phyloP scores from a whole-genome alignment of 2,888 invertebrate genomes.

The Cheilosia vernalis region DNA sequence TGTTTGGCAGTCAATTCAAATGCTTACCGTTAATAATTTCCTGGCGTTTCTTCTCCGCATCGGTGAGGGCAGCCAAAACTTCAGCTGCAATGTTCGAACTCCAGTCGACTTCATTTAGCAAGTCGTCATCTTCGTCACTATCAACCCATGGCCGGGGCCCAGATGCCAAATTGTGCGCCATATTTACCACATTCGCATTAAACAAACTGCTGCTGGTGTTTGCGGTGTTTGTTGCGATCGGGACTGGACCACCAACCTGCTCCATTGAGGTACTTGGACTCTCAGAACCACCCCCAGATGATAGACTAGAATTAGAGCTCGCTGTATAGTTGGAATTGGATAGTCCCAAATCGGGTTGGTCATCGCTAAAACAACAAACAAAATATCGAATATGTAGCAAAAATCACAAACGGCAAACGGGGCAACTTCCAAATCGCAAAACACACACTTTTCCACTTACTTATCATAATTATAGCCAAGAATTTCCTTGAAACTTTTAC shows the following conservation, averaged over 20 bases:
- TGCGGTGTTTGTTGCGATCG: constrained; percentile 66
- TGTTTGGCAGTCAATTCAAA: neutral
- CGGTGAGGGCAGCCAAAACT: constrained; percentile 88
- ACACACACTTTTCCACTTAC: constrained; percentile 77
- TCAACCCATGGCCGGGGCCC: constrained; percentile 81
- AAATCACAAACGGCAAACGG: neutral
- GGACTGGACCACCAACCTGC: constrained; percentile 84
- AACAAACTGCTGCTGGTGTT: constrained; percentile 74
- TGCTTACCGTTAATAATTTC: constrained; percentile 94
- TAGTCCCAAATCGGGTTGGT: constrained; percentile 86
- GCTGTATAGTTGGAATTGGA: constrained; percentile 86
- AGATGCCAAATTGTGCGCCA: constrained; percentile 58
- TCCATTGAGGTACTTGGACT: constrained; percentile 90
- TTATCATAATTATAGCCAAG: constrained; percentile 79
- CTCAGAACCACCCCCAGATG: constrained; percentile 85
- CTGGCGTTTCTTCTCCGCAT: constrained; percentile 94
- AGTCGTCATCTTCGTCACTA: constrained; percentile 82
- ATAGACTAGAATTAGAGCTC: constrained; percentile 86
- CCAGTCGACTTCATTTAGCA: constrained; percentile 91
- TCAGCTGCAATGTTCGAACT: constrained; percentile 90
- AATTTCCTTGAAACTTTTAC: constrained; percentile 81
- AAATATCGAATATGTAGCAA: constrained; percentile 24
- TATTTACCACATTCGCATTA: constrained; percentile 63
- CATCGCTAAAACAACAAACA: constrained; percentile 86
- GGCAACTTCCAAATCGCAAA: constrained; percentile 15